Evolutionary conservation across 1,140 invertebrate genomes (phyloP), one percentile per base, ranked within the genome.

Genomic region (Ericerus pela): DNA sequence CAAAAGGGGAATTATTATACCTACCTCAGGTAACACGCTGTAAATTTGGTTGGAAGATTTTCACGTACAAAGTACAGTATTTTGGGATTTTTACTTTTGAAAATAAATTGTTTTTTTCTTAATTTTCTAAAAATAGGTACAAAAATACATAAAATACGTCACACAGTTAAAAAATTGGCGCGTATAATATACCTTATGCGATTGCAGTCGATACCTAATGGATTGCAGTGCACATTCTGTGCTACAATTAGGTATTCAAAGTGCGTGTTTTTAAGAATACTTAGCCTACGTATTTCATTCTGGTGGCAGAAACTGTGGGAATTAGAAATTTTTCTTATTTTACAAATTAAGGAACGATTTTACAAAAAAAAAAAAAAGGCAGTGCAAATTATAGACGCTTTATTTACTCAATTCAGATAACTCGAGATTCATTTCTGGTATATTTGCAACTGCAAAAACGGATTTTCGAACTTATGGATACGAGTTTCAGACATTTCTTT

Each of bases 21-120:
- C n/a, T n/a, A n/a, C n/a, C n/a, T n/a, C n/a, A n/a, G n/a, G n/a
- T n/a, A n/a, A n/a, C n/a, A n/a, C n/a, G n/a, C n/a, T n/a, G n/a
- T n/a, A n/a, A n/a, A n/a, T n/a, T n/a, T n/a, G n/a, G n/a, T 47
- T 47, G 41, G 41, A 24, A 47, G 30, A 33, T 33, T 10, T 33
- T 10, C 8, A 33, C 8, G 8, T 33, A 8, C 8, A 33, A 33
- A n/a, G n/a, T n/a, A 33, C n/a, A 10, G n/a, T 33, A 10, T 33
- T n/a, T 8, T 47, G 20, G 8, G 20, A 47, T 47, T 24, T 5
- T 14, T 24, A 24, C 22, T 24, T 10, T 47, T 47, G 4, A 2
- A 14, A 24, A 24, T 8, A 22, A 47, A 12, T 41, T 47, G 41
- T 3, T 24, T 47, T 22, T 47, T 47, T 20, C 22, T 12, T 2